phyloP scores from a whole-genome alignment of 64 coral and sea anemone genomes.

The Pocillopora verrucosa region DNA sequence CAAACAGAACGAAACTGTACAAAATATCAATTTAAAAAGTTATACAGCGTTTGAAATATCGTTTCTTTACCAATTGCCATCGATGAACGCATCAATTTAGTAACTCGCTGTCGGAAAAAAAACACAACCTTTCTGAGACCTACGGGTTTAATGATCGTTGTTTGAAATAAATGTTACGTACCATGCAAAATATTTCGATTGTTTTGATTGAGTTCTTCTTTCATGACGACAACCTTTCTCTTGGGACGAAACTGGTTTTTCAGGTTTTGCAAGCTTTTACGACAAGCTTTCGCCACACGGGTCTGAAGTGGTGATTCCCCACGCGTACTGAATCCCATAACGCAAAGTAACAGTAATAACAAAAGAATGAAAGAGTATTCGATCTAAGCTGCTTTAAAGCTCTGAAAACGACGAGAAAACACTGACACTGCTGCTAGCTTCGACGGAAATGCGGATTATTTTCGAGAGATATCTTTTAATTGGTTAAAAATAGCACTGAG shows the following conservation, averaged over 20 bases:
- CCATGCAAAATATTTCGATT: neutral
- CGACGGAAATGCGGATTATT: neutral
- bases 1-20: too few relatives aligned
- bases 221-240: conserved; percentile 7
- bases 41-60: too few relatives aligned
- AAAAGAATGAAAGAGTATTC: neutral
- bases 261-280: conserved; percentile 43
- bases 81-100: too few relatives aligned
- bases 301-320: conserved; percentile 25
- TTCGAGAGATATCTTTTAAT: neutral
- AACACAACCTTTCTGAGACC: too few relatives aligned
- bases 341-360: neutral
- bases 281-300: conserved; percentile 38
- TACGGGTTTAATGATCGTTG: neutral
- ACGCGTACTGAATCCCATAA: conserved; percentile 10
- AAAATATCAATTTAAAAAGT: too few relatives aligned
- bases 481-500: conserved; percentile 47
- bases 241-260: conserved; percentile 50
- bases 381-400: neutral
- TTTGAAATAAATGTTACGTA: neutral
- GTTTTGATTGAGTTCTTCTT: conserved; percentile 3
- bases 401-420: neutral
- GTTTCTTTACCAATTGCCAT: too few relatives aligned
- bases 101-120: too few relatives aligned
- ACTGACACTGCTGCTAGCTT: neutral